Percentiles rank a stretch among this genome's conserved stretches.
Conservation (phyloP, 2,113 vertebrate genomes). For the Rhabdomys dilectus region DNA sequence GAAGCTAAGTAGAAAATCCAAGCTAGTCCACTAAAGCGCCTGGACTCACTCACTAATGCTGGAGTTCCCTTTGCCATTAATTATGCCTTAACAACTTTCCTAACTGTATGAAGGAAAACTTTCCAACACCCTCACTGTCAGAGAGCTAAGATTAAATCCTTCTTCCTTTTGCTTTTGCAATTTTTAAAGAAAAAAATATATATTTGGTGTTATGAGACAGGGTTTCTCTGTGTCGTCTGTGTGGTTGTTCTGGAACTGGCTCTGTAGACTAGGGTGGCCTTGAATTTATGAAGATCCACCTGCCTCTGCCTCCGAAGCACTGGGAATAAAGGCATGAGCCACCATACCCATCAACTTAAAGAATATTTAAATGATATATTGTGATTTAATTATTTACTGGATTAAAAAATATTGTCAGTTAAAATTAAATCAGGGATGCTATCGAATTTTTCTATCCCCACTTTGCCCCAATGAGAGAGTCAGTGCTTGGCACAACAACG, state of each 20-base stretch:
- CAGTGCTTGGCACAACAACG: background rate
- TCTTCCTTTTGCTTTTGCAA: conserved; percentile 48
- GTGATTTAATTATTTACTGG: conserved; percentile 54
- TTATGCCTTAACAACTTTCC: background rate
- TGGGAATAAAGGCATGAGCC: background rate
- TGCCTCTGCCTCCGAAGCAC: background rate
- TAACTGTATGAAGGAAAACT: conserved; percentile 56
- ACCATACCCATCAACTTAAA: background rate
- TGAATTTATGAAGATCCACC: background rate
- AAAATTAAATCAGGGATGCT: conserved; percentile 52
- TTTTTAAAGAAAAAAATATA: background rate
- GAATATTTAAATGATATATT: conserved; percentile 27
- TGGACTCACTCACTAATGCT: conserved; percentile 35
- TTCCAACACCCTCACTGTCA: conserved; percentile 57
- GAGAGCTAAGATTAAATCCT: conserved; percentile 54
- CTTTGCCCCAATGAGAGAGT: conserved; percentile 11
- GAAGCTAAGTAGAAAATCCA: background rate
- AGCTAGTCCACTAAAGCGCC: conserved; percentile 30
- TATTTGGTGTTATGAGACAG: background rate
- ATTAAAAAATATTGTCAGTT: conserved; percentile 32
- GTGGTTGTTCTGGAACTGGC: background rate
- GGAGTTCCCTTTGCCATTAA: conserved; percentile 1
- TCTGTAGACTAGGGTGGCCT: background rate
- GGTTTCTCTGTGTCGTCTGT: background rate
- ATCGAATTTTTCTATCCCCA: background rate